Evolutionary conservation across 2,888 invertebrate genomes (phyloP).

Genomic region (Sesia apiformis): DNA sequence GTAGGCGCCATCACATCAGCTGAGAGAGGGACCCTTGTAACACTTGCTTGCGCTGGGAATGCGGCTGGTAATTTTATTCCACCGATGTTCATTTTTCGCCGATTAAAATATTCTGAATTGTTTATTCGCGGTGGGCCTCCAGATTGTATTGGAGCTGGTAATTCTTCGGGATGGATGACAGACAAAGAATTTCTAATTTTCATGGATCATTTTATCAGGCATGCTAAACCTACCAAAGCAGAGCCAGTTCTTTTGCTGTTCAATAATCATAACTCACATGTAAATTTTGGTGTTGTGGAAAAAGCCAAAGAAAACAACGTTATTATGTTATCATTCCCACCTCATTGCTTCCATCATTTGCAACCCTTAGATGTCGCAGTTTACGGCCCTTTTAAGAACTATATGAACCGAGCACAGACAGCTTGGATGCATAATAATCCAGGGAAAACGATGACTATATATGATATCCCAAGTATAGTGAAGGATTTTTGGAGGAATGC

Average conservation of each 20-base stretch:
- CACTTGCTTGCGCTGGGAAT: conserved; percentile 10
- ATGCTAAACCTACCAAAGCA: conserved; percentile 11
- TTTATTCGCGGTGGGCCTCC: conserved; percentile 22
- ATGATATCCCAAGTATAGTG: conserved; percentile 1
- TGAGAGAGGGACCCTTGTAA: conserved; percentile 17
- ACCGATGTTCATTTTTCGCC: conserved; percentile 24
- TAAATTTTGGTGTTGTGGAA: conserved; percentile 16
- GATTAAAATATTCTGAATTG: conserved; percentile 13
- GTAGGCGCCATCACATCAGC: conserved; percentile 15
- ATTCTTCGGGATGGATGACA: conserved; percentile 28
- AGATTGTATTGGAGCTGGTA: conserved; percentile 25
- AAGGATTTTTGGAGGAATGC: no score
- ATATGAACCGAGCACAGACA: conserved; percentile 3
- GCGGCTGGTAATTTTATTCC: conserved; percentile 11
- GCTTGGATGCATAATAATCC: conserved; percentile 3
- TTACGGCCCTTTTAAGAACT: conserved; percentile 6
- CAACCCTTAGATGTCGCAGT: conserved; percentile 10
- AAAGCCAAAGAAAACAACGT: conserved; percentile 17
- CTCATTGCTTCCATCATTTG: conserved; percentile 9
- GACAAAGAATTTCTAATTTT: conserved; percentile 18
- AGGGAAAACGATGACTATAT: conserved; percentile 3
- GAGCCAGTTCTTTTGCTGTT: conserved; percentile 21
- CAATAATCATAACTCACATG: conserved; percentile 27
- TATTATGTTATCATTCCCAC: conserved; percentile 20
- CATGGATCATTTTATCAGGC: conserved; percentile 25